These are phyloP conservation scores for Leucophenga varia DNA, from an alignment of 1,140 invertebrate species.

Conservation along the genomic window DNA sequence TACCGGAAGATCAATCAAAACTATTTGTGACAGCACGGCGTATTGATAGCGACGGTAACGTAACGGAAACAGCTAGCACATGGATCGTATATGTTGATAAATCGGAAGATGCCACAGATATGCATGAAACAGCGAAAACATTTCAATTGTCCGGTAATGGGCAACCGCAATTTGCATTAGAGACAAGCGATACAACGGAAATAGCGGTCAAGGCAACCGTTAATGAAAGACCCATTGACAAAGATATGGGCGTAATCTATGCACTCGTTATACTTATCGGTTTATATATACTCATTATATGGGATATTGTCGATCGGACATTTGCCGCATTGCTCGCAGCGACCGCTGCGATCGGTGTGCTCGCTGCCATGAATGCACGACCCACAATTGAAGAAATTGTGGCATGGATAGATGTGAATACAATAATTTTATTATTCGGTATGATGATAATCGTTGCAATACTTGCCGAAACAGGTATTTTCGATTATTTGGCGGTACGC, in stretches of 20 bases:
- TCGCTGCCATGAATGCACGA: constrained; percentile 69
- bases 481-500: constrained; percentile 73
- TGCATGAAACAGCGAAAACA: too few relatives aligned
- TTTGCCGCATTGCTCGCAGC: constrained; percentile 78
- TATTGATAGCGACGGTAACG: too few relatives aligned
- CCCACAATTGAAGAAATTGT: constrained; percentile 72
- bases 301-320: constrained; percentile 77
- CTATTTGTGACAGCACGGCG: too few relatives aligned
- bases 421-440: constrained; percentile 76
- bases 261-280: constrained; percentile 68
- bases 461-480: constrained; percentile 81
- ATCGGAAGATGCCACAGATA: too few relatives aligned
- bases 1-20: too few relatives aligned
- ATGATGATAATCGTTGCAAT: constrained; percentile 89
- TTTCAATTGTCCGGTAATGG: too few relatives aligned
- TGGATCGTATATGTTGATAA: too few relatives aligned
- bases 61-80: too few relatives aligned
- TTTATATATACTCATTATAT: constrained; percentile 79
- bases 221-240: constrained; percentile 64
- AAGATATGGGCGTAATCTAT: constrained; percentile 67
- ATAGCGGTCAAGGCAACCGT: constrained; percentile 60
- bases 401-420: constrained; percentile 83
- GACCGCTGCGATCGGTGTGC: constrained; percentile 68
- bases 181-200: too few relatives aligned
- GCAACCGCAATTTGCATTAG: too few relatives aligned